Evolutionary conservation across 2,113 vertebrate species (phyloP).

Genomic region (Calyptommatus sinebrachiatus): DNA sequence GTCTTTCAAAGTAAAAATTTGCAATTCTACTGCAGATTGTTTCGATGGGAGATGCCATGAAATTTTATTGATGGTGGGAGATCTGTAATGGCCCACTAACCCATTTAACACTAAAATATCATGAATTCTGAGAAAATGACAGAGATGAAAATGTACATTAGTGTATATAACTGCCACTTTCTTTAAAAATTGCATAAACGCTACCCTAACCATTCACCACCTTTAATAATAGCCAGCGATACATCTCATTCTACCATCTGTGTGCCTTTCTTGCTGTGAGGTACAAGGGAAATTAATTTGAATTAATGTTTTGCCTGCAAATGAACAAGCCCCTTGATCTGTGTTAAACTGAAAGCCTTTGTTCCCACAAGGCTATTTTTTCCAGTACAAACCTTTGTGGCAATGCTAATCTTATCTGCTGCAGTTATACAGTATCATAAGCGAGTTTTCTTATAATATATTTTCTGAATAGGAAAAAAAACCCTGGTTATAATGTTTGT

Average conservation of each 20-base stretch:
- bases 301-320: not conserved
- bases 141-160: not conserved
- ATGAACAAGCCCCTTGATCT: not conserved
- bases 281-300: not conserved
- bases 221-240: not conserved
- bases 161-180: not conserved
- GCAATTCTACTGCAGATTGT: not conserved
- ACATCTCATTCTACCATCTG: not conserved
- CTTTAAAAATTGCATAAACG: not conserved
- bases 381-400: not conserved
- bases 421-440: not conserved
- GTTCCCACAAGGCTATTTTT: not conserved
- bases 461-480: not conserved
- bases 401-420: not conserved
- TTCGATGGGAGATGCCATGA: not conserved
- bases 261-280: not conserved
- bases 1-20: too few species aligned
- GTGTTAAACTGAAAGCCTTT: constrained; percentile 1
- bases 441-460: not conserved
- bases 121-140: not conserved
- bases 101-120: not conserved
- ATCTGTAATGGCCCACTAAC: not conserved
- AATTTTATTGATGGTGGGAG: not conserved
- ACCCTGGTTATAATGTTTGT: not conserved
- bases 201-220: not conserved